These are phyloP conservation scores for Elegia similella DNA, from an alignment of 2,888 invertebrate genomes.

Conservation along the genomic window DNA sequence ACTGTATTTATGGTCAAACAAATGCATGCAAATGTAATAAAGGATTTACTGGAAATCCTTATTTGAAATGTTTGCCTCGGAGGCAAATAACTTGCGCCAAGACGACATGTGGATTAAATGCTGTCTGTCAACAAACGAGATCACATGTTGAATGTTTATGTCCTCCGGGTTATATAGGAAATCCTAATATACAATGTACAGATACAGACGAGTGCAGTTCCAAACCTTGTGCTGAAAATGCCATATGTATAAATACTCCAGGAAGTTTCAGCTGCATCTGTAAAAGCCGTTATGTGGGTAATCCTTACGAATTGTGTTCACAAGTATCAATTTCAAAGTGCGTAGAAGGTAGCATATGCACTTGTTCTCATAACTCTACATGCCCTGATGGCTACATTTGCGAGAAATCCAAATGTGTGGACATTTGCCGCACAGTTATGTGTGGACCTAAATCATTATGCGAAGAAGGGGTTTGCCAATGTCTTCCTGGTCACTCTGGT, in stretches of 20 bases:
- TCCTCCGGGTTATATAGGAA: conserved; percentile 91
- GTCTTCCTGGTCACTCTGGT: conserved; percentile 89
- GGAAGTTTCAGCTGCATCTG: conserved; percentile 96
- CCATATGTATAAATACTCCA: conserved; percentile 93
- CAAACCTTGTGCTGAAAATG: conserved; percentile 91
- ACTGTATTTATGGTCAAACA: conserved; percentile 90
- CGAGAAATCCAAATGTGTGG: conserved; percentile 86
- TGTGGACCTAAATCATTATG: conserved; percentile 93
- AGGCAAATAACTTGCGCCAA: conserved; percentile 87
- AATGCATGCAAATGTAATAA: conserved; percentile 92
- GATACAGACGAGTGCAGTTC: conserved; percentile 92
- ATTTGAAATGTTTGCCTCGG: conserved; percentile 88
- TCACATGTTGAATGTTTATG: conserved; percentile 91
- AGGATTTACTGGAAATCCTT: conserved; percentile 93
- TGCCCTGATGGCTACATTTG: conserved; percentile 91
- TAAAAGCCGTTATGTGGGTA: conserved; percentile 90
- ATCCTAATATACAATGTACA: conserved; percentile 92
- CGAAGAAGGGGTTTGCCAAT: conserved; percentile 89
- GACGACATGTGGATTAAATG: conserved; percentile 88
- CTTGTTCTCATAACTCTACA: conserved; percentile 85
- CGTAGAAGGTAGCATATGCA: conserved; percentile 85
- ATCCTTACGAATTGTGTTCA: conserved; percentile 92
- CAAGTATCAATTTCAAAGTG: conserved; percentile 86
- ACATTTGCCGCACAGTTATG: conserved; percentile 87
- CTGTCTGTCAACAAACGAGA: conserved; percentile 89